Conservation (phyloP, 1,140 invertebrate species). For the Stenopsyche tienmushanensis region DNA sequence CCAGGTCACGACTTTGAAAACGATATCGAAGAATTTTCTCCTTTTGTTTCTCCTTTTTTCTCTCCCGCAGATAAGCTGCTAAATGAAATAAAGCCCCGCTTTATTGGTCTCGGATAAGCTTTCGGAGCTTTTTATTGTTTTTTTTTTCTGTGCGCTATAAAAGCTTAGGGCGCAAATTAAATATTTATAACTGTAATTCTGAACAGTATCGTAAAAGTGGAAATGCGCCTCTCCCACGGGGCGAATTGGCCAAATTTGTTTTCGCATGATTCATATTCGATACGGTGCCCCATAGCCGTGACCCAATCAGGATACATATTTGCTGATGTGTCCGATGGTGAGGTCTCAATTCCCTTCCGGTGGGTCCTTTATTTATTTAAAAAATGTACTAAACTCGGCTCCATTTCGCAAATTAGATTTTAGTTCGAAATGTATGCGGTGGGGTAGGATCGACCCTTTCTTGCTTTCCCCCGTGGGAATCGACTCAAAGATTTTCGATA, state of each 20-base stretch:
- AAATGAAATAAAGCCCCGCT: conserved; percentile 10
- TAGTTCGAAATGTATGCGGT: no score
- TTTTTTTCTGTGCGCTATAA: conserved; percentile 10
- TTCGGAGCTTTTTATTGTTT: conserved; percentile 30
- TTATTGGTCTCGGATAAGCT: conserved; percentile 12
- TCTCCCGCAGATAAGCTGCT: conserved; percentile 15
- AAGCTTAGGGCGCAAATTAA: conserved; percentile 35
- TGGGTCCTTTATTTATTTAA: background rate
- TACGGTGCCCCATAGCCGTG: background rate
- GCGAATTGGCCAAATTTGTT: background rate
- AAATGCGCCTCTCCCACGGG: background rate
- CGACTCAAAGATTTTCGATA: no score
- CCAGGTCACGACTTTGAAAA: conserved; percentile 8
- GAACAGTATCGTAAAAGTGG: conserved; percentile 27
- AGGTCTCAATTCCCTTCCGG: background rate
- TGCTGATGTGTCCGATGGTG: background rate
- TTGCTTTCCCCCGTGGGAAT: no score
- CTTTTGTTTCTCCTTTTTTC: conserved; percentile 9
- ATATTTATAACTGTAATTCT: conserved; percentile 34
- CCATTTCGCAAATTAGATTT: no score
- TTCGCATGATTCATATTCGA: background rate
- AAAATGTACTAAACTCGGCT: no score
- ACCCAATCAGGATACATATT: background rate
- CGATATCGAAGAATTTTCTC: conserved; percentile 7
- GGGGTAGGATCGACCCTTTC: no score